These are phyloP conservation scores for Capra hircus DNA, from an alignment of 2,113 vertebrate genomes.

Conservation along the genomic window DNA sequence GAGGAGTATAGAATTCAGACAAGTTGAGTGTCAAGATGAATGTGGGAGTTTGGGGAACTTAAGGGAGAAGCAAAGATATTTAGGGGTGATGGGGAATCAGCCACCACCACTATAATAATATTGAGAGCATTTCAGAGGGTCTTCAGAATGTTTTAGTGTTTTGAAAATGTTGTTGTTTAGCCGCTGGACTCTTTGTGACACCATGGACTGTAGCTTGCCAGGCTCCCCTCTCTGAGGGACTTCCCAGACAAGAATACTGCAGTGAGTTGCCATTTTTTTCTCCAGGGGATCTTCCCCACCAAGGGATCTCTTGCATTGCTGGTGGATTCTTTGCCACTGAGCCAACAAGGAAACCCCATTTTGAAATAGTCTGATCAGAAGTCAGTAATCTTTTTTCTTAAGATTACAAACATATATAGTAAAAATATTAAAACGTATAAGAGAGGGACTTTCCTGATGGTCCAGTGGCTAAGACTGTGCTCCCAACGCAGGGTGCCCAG, in stretches of 20 bases:
- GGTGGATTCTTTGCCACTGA: neutral
- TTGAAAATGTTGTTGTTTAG: neutral
- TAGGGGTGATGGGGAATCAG: neutral
- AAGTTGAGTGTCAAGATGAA: neutral
- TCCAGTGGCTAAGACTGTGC: neutral
- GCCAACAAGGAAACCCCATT: neutral
- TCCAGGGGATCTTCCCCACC: neutral
- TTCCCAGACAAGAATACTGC: neutral
- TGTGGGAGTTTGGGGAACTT: fast-evolving
- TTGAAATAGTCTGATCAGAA: neutral
- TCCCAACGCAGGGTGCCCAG: neutral
- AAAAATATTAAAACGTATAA: neutral
- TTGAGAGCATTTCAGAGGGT: neutral
- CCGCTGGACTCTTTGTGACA: neutral
- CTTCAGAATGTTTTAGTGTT: neutral
- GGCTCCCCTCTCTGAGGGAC: neutral
- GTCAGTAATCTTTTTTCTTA: neutral
- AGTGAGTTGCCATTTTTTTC: neutral
- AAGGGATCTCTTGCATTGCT: neutral
- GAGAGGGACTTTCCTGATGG: neutral
- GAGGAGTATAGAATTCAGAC: fast-evolving
- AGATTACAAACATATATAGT: neutral
- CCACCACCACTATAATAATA: neutral
- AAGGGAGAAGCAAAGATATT: neutral
- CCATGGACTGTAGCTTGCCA: neutral